Base-by-base conservation (phyloP, 2,888 invertebrate genomes). In the Drosophila cognata region DNA sequence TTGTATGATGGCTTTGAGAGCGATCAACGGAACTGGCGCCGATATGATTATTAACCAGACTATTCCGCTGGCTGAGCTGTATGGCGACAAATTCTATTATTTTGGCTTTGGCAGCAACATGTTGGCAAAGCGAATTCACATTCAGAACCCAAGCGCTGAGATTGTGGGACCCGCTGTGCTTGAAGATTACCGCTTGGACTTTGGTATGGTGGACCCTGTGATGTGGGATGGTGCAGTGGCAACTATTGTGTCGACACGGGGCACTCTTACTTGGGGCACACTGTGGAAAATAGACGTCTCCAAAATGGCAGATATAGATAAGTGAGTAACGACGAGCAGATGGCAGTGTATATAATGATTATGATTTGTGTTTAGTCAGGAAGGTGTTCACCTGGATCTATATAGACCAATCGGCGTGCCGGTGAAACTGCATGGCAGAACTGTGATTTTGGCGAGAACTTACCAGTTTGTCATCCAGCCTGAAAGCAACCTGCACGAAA, bases 71-170 rank as follows among this genome's bases (percentile, higher is more conserved):
- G 74, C 75, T 6, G 88, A 83, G 57, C 70, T 74, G 2, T 69
- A 75, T 36, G 81, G 74, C 16, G 31, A 63, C 1, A 87, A 68
- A 33, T 97, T 97, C 91, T 93, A 96, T 43, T 98, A 98, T 92
- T 98, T 98, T 93, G 97, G 96, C 0, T 98, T 96, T 91, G 98
- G 98, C 2, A 98, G 98, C 92, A 98, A 98, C 93, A 94, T 98
- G 92, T 94, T 97, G 55, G 94, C 95, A 13, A 95, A 96, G 91
- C 94, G 98, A 85, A 96, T 98, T 80, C 96, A 95, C 79, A 95
- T 97, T 31, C 95, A 96, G 85, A 98, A 97, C 93, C 96, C 97
- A 35, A 95, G 96, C 38, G 97, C 97, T 4, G 93, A 94, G 63
- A 95, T 96, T 87, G 94, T 95, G 82, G 95, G 95, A 35, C 94